Evolutionary conservation across 53 echinoderm and acorn worm genomes (phyloP).

Genomic region (Echinarachnius parma): DNA sequence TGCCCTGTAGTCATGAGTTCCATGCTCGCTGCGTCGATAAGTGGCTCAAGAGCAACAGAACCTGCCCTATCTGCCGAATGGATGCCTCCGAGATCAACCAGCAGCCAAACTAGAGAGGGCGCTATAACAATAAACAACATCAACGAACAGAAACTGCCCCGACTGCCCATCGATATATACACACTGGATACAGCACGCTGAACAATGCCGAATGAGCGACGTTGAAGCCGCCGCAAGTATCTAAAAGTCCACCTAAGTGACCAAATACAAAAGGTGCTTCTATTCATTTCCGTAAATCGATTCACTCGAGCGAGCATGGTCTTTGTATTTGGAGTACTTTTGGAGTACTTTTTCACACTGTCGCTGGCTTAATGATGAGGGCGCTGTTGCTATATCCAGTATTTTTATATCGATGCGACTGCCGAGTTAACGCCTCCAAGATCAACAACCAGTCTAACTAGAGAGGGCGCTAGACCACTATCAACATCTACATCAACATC

Average conservation of each 20-base stretch:
- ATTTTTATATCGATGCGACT: conserved; percentile 2
- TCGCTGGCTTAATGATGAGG: too few relatives aligned
- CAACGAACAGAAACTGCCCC: conserved; percentile 20
- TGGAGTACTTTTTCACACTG: too few relatives aligned
- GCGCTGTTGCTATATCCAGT: conserved; percentile 2
- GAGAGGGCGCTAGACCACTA: too few relatives aligned
- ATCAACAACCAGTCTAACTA: conserved; percentile 2
- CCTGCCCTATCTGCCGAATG: conserved; percentile 97
- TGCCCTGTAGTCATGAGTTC: conserved; percentile 98
- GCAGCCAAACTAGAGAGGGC: conserved; percentile 61
- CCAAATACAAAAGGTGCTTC: too few relatives aligned
- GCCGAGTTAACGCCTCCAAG: background rate
- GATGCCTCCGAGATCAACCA: conserved; percentile 98
- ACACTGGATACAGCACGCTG: too few relatives aligned
- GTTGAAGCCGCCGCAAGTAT: too few relatives aligned
- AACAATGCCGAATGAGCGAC: too few relatives aligned
- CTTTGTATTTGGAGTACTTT: too few relatives aligned
- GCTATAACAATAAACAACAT: conserved; percentile 14
- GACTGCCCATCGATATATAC: conserved; percentile 2
- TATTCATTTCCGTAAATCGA: too few relatives aligned
- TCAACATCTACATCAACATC: too few relatives aligned
- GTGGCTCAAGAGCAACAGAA: conserved; percentile 99
- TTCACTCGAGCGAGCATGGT: too few relatives aligned
- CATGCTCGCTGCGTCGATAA: conserved; percentile 99
- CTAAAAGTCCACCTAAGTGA: too few relatives aligned